Base-by-base conservation (phyloP, 2,888 invertebrate genomes). In the Omphaloscelis lunosa region DNA sequence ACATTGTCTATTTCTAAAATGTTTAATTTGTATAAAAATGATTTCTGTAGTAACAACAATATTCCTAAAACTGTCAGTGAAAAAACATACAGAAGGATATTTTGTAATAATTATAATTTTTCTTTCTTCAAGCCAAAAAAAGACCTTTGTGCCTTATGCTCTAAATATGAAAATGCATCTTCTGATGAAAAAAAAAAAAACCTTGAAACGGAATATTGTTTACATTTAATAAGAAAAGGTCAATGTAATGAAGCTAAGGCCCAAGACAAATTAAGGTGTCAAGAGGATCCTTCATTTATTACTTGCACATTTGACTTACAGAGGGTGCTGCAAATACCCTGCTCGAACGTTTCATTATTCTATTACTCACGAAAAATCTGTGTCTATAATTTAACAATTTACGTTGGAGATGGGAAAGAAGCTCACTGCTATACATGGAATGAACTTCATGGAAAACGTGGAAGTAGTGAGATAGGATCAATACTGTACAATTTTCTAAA, bases 331-430 rank as follows among this genome's bases (percentile, higher is more conserved):
- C 58, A 58, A 58, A 58, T 58, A 58, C 27, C 17, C 29, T 29
- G 59, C 56, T 56, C 56, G 56, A 56, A 56, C 20, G 48, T 48
- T 48, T 48, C 48, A n/a, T 62, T 75, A 48, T 81, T 79, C 58
- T 79, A 79, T 72, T 79, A 79, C 59, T 75, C 72, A 66, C 41
- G 79, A 63, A 79, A 69, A 72, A 75, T 75, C 41, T 75, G 72
- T 79, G 79, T 81, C 27, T 79, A 79, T n/a, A 81, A 81, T 77
- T 69, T 71, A 63, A 79, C 76, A 34, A 76, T 76, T 79, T 76
- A 79, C 58, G 69, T 56, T 56, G 69, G 56, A 58, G 34, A 58
- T 58, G 29, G 59, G 66, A 73, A 77, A 41, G 62, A 77, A 66
- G 69, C 69, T 56, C 56, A 56, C 39, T 79, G 79, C 48, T 79